These are phyloP conservation scores for Haplotaxodon microlepis DNA, from an alignment of 2,113 vertebrate species.

Conservation along the genomic window DNA sequence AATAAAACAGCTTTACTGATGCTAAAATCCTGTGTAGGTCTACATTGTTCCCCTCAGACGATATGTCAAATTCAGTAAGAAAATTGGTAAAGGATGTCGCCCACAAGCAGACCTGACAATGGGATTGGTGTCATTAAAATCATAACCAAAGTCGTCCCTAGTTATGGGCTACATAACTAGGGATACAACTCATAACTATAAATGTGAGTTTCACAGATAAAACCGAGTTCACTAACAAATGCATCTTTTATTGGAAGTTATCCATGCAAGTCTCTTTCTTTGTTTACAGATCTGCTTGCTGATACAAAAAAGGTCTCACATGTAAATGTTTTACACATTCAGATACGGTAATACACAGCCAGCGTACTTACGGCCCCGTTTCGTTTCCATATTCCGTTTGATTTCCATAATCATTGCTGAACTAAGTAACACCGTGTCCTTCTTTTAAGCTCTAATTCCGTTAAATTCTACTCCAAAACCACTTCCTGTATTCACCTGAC, in stretches of 20 bases:
- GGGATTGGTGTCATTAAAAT: background rate
- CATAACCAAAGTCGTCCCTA: background rate
- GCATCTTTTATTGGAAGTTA: fast-evolving
- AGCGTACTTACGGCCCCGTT: background rate
- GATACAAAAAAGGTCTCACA: background rate
- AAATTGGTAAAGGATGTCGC: background rate
- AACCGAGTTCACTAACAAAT: background rate
- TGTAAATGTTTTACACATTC: background rate
- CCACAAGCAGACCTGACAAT: background rate
- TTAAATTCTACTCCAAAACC: background rate
- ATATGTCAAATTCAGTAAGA: background rate
- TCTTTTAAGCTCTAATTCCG: fast-evolving
- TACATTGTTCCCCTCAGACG: background rate
- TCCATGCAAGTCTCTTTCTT: background rate
- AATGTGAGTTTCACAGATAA: background rate
- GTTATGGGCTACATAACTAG: background rate
- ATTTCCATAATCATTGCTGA: background rate
- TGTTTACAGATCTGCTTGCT: background rate
- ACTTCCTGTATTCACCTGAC: background rate
- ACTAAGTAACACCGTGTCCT: background rate
- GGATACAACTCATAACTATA: background rate
- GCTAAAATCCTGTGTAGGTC: background rate
- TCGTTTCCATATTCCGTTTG: background rate
- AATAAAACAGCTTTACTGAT: background rate
- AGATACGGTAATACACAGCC: background rate